Percentiles rank a stretch among this genome's conserved stretches.
Evolutionary conservation across 2,888 invertebrate genomes (phyloP).

Genomic region (Ophion ellenae): DNA sequence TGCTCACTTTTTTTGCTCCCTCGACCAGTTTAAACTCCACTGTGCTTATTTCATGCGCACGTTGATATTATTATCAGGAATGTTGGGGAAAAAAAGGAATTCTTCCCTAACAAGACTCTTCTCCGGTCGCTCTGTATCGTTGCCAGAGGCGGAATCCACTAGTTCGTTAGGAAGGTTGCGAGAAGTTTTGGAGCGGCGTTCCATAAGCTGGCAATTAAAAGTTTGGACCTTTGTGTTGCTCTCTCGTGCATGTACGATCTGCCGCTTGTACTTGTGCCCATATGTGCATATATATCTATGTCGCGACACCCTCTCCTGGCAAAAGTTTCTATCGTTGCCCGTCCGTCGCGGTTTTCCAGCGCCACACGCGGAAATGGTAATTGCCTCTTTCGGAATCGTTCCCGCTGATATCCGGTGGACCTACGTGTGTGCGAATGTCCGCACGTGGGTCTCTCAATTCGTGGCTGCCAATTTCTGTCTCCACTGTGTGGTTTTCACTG

Average conservation of each 20-base stretch:
- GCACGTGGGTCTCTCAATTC: slow-evolving; percentile 7
- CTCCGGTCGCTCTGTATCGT: background rate
- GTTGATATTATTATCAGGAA: background rate
- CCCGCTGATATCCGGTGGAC: slow-evolving; percentile 25
- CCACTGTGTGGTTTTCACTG: slow-evolving; percentile 8
- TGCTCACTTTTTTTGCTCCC: background rate
- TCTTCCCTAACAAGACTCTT: background rate
- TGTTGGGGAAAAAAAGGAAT: background rate
- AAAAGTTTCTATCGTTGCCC: slow-evolving; percentile 36
- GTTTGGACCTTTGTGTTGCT: slow-evolving; percentile 58
- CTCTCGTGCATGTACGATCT: background rate
- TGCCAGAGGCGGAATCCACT: background rate
- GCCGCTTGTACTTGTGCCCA: slow-evolving; percentile 3
- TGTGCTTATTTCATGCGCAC: background rate
- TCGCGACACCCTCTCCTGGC: slow-evolving; percentile 34
- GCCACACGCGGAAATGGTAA: slow-evolving; percentile 56
- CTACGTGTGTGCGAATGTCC: background rate
- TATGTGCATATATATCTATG: background rate
- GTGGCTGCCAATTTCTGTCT: slow-evolving; percentile 7
- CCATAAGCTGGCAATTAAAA: slow-evolving; percentile 72
- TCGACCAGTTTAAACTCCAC: background rate
- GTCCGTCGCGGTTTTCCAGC: slow-evolving; percentile 45
- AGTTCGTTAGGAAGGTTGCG: slow-evolving; percentile 7
- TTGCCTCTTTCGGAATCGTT: slow-evolving; percentile 55
- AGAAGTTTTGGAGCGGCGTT: slow-evolving; percentile 53